Percentiles rank a stretch among this genome's conserved stretches.
Conservation (phyloP, 2,113 vertebrate genomes). For the Poecilia latipinna region DNA sequence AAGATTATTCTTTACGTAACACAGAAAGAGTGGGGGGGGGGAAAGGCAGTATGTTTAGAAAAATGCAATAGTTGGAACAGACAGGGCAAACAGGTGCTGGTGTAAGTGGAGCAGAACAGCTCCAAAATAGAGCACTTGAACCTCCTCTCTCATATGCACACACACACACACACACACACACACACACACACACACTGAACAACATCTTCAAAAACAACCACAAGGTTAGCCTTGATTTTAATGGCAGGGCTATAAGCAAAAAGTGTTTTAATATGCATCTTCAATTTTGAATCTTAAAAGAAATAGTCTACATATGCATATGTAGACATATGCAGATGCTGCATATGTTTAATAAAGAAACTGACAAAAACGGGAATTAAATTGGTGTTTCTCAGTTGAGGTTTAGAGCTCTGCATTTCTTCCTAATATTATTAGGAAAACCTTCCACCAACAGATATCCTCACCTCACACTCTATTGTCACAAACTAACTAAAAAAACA, state of each 20-base stretch:
- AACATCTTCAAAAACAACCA: slow-evolving; percentile 9
- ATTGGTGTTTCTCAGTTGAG: slow-evolving; percentile 9
- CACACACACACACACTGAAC: slow-evolving; percentile 23
- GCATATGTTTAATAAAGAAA: background rate
- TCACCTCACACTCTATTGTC: too few relatives aligned
- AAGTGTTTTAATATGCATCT: background rate
- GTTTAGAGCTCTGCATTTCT: slow-evolving; percentile 1
- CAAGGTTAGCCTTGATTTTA: slow-evolving; percentile 31
- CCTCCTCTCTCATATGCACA: slow-evolving; percentile 27
- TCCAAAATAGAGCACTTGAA: slow-evolving; percentile 53
- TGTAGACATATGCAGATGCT: background rate
- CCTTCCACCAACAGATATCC: background rate
- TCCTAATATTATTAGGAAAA: background rate
- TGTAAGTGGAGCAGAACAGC: slow-evolving; percentile 64
- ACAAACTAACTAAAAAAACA: background rate
- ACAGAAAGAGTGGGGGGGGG: background rate
- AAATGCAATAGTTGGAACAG: slow-evolving; percentile 24
- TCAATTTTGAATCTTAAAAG: background rate
- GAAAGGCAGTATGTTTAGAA: background rate
- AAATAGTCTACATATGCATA: background rate
- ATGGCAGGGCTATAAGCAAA: slow-evolving; percentile 6
- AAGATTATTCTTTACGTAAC: slow-evolving; percentile 13
- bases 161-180: slow-evolving; percentile 19
- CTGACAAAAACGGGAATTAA: slow-evolving; percentile 35
- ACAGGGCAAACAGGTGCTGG: slow-evolving; percentile 55